Evolutionary conservation across 2,113 vertebrate species (phyloP).

Genomic region (Eudorcas thomsonii): DNA sequence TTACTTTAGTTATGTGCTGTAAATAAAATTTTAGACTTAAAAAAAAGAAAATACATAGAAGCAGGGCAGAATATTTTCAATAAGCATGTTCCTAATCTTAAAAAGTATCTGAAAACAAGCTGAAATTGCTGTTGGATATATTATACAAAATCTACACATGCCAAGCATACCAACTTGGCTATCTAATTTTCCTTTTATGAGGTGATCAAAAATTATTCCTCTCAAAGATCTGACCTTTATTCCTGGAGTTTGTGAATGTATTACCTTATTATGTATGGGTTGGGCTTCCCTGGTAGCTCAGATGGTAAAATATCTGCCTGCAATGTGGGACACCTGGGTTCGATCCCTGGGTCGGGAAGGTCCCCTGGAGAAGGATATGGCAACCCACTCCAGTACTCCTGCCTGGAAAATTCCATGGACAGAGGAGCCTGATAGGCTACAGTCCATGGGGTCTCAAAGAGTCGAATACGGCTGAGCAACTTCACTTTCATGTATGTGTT

Average conservation of each 20-base stretch:
- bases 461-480: fast-evolving
- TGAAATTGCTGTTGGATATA: background rate
- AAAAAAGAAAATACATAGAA: background rate
- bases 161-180: background rate
- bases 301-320: too few relatives aligned
- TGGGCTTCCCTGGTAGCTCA: too few relatives aligned
- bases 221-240: background rate
- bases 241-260: background rate
- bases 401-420: too few relatives aligned
- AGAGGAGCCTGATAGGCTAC: too few relatives aligned
- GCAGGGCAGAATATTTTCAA: background rate
- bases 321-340: too few relatives aligned
- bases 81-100: background rate
- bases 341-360: fast-evolving
- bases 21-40: too few relatives aligned
- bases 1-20: too few relatives aligned
- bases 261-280: background rate
- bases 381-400: too few relatives aligned
- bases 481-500: background rate
- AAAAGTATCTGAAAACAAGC: background rate
- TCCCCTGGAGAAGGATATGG: too few relatives aligned
- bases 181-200: background rate
- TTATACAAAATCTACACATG: background rate
- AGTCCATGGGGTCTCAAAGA: fast-evolving
- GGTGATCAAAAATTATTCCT: background rate